phyloP scores from a whole-genome alignment of 2,797 vertebrate genomes.

The Leuciscus waleckii region DNA sequence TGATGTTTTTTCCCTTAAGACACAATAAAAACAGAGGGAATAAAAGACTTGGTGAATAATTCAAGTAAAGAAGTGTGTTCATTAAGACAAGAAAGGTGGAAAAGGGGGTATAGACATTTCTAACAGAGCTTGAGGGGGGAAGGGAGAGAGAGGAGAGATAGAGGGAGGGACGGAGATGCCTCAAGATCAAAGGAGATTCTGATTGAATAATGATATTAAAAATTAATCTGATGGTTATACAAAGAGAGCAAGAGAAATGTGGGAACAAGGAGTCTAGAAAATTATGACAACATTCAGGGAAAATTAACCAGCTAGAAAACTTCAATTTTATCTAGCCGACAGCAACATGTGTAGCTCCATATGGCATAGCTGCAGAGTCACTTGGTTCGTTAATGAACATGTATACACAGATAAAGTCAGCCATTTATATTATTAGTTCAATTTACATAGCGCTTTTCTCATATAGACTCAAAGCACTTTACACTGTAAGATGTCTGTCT shows the following conservation, averaged over 20 bases:
- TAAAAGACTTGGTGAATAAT: conserved; percentile 80
- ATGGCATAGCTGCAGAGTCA: background rate
- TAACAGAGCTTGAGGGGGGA: conserved; percentile 33
- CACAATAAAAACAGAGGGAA: conserved; percentile 72
- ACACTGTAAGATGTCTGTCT: background rate
- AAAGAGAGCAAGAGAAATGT: conserved; percentile 46
- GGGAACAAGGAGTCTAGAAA: conserved; percentile 26
- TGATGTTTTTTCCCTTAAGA: conserved; percentile 76
- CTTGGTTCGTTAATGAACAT: background rate
- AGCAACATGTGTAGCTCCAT: conserved; percentile 28
- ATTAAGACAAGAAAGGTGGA: conserved; percentile 70
- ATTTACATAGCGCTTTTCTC: background rate
- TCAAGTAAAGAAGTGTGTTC: conserved; percentile 73
- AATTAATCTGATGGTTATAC: conserved; percentile 48
- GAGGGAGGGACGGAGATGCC: conserved; percentile 50
- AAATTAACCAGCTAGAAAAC: conserved; percentile 13
- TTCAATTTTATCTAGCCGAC: background rate
- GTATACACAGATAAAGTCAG: background rate
- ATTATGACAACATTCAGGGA: conserved; percentile 18
- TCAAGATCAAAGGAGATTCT: conserved; percentile 53
- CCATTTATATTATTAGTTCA: background rate
- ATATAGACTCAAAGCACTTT: background rate
- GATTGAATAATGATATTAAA: conserved; percentile 54
- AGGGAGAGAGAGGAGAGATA: conserved; percentile 51
- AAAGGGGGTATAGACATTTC: conserved; percentile 36